phyloP scores from a whole-genome alignment of 2,113 vertebrate species.

The Hippocampus comes region DNA sequence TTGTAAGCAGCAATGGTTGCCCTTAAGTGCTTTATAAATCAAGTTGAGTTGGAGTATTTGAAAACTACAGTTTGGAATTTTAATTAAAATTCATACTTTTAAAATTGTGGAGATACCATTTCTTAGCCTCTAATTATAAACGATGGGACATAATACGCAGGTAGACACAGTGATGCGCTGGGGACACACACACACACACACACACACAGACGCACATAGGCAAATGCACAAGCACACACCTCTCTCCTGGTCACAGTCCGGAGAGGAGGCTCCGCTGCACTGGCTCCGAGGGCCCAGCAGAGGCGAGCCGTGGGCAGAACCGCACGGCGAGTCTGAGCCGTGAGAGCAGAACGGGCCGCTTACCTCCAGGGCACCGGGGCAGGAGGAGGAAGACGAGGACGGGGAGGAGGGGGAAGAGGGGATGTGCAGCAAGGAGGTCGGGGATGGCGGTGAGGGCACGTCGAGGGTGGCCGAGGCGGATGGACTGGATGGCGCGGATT shows the following conservation, averaged over 20 bases:
- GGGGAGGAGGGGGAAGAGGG: slow-evolving; percentile 29
- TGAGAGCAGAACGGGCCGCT: slow-evolving; percentile 63
- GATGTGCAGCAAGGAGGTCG: slow-evolving; percentile 43
- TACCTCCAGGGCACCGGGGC: slow-evolving; percentile 76
- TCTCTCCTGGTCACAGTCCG: slow-evolving; percentile 91
- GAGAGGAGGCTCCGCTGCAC: slow-evolving; percentile 96
- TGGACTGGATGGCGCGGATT: slow-evolving; percentile 78
- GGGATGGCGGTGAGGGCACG: slow-evolving; percentile 58
- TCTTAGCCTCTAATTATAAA: not conserved
- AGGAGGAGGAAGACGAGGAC: slow-evolving; percentile 15
- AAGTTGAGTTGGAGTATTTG: too few relatives aligned
- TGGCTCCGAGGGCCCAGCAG: slow-evolving; percentile 89
- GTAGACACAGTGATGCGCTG: slow-evolving; percentile 9
- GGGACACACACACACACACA: not conserved
- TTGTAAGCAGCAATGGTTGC: too few relatives aligned
- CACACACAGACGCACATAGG: not conserved
- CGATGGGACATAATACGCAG: not conserved
- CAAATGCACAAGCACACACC: slow-evolving; percentile 70
- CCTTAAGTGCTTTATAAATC: too few relatives aligned
- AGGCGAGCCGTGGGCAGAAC: slow-evolving; percentile 80
- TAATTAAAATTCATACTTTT: too few relatives aligned
- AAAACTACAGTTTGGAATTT: too few relatives aligned
- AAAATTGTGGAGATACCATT: too few relatives aligned
- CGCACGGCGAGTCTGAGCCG: slow-evolving; percentile 72
- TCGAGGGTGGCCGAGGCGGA: slow-evolving; percentile 69